These are phyloP conservation scores for Muntiacus muntjak DNA, from an alignment of 2,113 vertebrate species.

Conservation along the genomic window DNA sequence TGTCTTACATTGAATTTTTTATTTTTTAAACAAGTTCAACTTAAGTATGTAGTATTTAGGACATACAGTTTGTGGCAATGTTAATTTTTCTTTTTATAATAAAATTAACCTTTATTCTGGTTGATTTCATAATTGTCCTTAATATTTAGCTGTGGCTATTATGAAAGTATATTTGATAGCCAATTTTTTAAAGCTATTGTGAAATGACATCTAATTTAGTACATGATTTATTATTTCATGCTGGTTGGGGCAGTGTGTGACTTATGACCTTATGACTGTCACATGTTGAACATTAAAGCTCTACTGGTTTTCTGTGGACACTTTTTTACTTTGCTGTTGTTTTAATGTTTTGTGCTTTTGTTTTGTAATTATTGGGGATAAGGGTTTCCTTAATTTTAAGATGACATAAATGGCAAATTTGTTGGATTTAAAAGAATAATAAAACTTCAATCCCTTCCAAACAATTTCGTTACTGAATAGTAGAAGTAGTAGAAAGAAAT, in stretches of 20 bases:
- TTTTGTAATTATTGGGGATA: constrained; percentile 17
- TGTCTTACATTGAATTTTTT: neutral
- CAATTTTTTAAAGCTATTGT: constrained; percentile 67
- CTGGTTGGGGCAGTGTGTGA: constrained; percentile 8
- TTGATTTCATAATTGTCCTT: constrained; percentile 67
- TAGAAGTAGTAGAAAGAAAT: neutral
- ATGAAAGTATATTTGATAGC: constrained; percentile 68
- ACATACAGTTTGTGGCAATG: neutral
- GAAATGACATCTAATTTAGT: constrained; percentile 52
- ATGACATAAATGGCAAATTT: neutral
- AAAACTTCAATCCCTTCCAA: neutral
- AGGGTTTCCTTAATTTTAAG: constrained; percentile 3
- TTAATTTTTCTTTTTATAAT: constrained; percentile 37
- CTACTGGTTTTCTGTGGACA: neutral
- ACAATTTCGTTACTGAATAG: neutral
- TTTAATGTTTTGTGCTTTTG: constrained; percentile 11
- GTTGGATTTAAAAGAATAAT: neutral
- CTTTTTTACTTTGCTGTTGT: neutral
- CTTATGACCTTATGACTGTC: constrained; percentile 55
- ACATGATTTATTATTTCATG: constrained; percentile 54
- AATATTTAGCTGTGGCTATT: constrained; percentile 58
- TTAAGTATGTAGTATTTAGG: neutral
- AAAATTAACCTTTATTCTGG: constrained; percentile 67
- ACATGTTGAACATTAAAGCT: constrained; percentile 21
- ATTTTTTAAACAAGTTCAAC: neutral